These are phyloP conservation scores for Micronisus gabar DNA, from an alignment of 2,113 vertebrate species.

Conservation along the genomic window DNA sequence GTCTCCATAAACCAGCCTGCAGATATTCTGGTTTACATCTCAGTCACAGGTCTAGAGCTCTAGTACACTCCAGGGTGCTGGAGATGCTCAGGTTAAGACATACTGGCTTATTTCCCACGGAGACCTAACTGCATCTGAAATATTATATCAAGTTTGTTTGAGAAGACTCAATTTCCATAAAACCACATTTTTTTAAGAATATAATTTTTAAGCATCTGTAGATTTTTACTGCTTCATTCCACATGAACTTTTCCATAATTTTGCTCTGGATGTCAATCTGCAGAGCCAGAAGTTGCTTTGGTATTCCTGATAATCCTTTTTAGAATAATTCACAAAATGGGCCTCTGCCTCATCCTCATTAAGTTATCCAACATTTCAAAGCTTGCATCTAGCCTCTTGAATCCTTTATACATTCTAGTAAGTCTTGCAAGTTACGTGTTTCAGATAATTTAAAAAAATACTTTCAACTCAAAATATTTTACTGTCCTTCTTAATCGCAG, in stretches of 20 bases:
- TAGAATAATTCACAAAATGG: not conserved
- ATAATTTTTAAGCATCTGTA: not conserved
- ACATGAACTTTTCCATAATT: not conserved
- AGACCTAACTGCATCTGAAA: not conserved
- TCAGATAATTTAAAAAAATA: not conserved
- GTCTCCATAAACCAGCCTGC: not conserved
- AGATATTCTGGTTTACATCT: not conserved
- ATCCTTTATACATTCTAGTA: not conserved
- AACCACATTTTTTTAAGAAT: not conserved
- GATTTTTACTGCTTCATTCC: not conserved
- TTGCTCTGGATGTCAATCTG: not conserved
- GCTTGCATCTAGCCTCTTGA: not conserved
- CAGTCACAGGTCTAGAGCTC: not conserved
- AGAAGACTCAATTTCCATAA: not conserved
- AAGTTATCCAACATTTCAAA: not conserved
- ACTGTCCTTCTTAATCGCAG: not conserved
- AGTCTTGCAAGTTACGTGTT: not conserved
- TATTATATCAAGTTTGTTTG: not conserved
- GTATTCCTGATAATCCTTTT: not conserved
- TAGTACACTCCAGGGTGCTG: not conserved
- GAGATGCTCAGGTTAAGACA: not conserved
- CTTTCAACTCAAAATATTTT: not conserved
- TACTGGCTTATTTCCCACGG: not conserved
- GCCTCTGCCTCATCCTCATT: not conserved
- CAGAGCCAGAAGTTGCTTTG: not conserved